Evolutionary conservation across 1,140 invertebrate species (phyloP), one percentile per base, ranked within the genome.

Genomic region (Cyphomyrmex costatus): DNA sequence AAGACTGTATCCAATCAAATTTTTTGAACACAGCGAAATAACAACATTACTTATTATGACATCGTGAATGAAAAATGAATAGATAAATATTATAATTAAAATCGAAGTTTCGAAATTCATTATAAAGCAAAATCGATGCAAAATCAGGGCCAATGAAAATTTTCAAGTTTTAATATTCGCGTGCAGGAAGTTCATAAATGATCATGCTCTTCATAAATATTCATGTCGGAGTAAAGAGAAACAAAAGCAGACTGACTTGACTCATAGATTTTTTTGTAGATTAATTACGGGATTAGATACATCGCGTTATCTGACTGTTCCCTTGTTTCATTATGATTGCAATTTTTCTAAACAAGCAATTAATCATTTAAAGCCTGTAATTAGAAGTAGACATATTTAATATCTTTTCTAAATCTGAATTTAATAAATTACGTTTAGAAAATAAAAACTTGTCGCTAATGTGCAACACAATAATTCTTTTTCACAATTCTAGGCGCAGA

Each of bases 1-100:
- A 12, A 68, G 0, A 42, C 16, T 60, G 1, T n/a, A 51, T 56
- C n/a, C 27, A 0, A 33, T 14, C 68, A 12, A n/a, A 36, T 24
- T 58, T 24, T 33, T 16, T 0, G 3, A 53, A 58, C 30, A 36
- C 6, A 30, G 3, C 30, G 14, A 30, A 14, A n/a, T 33, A 16
- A 21, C 1, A 16, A 30, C 30, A 1, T 73, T 53, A 73, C 4
- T 0, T 33, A 6, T 0, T 33, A 6, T 27, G 49, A 73, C 51
- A 60, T 76, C 7, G 21, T 3, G 8, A 3, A 42, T 42, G 4
- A 42, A 46, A 68, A 46, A 42, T 42, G 8, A 77, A 42, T 42
- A 19, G 21, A 76, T 46, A 63, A 77, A 63, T n/a, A n/a, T n/a
- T n/a, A n/a, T 63, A 77, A 61, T 77, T 77, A 77, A 77, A 63